Percentiles rank a stretch among this genome's conserved stretches.
These are phyloP conservation scores for Epistrophella euchroma DNA, from an alignment of 2,888 invertebrate genomes.

Conservation along the genomic window DNA sequence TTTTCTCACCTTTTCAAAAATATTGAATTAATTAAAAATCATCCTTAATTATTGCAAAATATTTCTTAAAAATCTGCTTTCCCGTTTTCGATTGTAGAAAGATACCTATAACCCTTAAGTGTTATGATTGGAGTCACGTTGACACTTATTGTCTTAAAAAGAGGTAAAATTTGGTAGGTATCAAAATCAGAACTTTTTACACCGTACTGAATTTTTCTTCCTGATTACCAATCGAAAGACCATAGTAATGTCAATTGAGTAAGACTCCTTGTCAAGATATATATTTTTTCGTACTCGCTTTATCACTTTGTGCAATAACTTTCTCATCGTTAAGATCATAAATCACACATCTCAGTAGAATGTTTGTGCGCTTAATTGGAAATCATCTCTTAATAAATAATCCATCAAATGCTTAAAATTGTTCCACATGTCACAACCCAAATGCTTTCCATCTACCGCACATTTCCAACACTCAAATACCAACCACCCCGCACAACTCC, in stretches of 20 bases:
- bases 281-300: neutral
- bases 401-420: conserved; percentile 62
- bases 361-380: conserved; percentile 44
- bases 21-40: too few species aligned
- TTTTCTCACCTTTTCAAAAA: too few species aligned
- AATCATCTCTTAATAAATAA: conserved; percentile 61
- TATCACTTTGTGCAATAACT: neutral
- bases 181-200: too few species aligned
- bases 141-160: too few species aligned
- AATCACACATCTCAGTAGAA: conserved; percentile 49
- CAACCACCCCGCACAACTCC: neutral
- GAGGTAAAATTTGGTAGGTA: too few species aligned
- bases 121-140: too few species aligned
- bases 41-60: too few species aligned
- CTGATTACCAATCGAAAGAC: too few species aligned
- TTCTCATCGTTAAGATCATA: conserved; percentile 39
- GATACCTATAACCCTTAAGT: too few species aligned
- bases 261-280: neutral
- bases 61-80: too few species aligned
- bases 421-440: conserved; percentile 50
- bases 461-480: conserved; percentile 2
- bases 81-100: too few species aligned
- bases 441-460: conserved; percentile 24
- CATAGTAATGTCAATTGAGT: neutral
- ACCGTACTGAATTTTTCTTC: too few species aligned